A percentile compares a stretch with the other conserved stretches of the same genome.
Conservation (phyloP, 1,140 invertebrate genomes). For the Diabrotica undecimpunctata region DNA sequence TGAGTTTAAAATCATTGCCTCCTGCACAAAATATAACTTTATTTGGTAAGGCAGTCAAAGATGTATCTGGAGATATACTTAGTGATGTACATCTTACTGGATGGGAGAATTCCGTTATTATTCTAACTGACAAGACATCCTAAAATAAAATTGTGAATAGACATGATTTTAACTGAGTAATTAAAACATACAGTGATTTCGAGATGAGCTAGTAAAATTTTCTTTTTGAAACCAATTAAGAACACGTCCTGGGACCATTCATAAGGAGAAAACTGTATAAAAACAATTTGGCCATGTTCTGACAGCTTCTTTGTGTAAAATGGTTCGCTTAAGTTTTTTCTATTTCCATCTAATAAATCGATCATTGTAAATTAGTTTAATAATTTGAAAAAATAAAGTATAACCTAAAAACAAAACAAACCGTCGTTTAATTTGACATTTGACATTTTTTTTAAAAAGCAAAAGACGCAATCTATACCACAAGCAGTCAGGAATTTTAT, state of each 20-base stretch:
- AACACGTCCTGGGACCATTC: conserved; percentile 45
- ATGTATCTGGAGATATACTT: conserved; percentile 62
- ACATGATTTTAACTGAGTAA: conserved; percentile 10
- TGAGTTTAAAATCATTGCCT: conserved; percentile 55
- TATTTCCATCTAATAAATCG: conserved; percentile 20
- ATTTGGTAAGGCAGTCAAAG: conserved; percentile 57
- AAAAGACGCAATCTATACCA: too few species aligned
- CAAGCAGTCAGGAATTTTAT: too few species aligned
- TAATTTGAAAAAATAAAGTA: not conserved
- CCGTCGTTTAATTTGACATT: too few species aligned
- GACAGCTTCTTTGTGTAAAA: conserved; percentile 33
- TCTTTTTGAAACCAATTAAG: conserved; percentile 41
- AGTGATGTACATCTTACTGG: conserved; percentile 53
- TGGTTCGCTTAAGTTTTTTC: conserved; percentile 25
- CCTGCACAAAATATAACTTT: conserved; percentile 56
- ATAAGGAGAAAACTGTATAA: conserved; percentile 41
- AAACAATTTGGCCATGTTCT: conserved; percentile 39
- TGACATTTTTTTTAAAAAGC: too few species aligned
- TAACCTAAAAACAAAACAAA: not conserved
- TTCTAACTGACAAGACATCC: conserved; percentile 36
- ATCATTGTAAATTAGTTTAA: conserved; percentile 2
- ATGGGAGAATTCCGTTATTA: conserved; percentile 50
- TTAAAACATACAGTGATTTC: conserved; percentile 28
- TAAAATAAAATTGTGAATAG: conserved; percentile 27
- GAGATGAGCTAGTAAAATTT: conserved; percentile 38